Evolutionary conservation across 92 coral and sea anemone genomes (phyloP).

Genomic region (Heliopora coerulea): DNA sequence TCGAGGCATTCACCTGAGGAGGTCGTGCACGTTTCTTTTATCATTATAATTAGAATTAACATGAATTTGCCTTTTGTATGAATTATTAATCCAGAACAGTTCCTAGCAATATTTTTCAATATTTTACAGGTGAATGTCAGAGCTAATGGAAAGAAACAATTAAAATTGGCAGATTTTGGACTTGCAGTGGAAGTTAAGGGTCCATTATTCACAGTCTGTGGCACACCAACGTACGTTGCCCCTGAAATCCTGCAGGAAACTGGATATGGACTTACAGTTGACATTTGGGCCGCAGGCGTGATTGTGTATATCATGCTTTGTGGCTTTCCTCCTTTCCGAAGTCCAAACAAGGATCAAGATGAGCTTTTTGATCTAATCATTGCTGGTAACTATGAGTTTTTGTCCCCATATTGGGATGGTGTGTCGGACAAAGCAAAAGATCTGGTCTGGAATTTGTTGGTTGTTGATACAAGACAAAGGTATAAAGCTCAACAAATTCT

Average conservation of each 20-base stretch:
- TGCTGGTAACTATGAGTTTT: slow-evolving; percentile 86
- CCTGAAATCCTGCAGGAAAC: slow-evolving; percentile 95
- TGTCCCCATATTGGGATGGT: slow-evolving; percentile 94
- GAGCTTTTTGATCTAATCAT: slow-evolving; percentile 88
- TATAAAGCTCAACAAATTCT: slow-evolving; percentile 78
- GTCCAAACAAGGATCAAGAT: slow-evolving; percentile 94
- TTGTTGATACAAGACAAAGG: slow-evolving; percentile 64
- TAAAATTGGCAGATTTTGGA: slow-evolving; percentile 96
- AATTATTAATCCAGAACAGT: too few relatives aligned
- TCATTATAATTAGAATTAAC: too few relatives aligned
- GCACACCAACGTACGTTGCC: slow-evolving; percentile 97
- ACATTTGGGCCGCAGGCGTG: slow-evolving; percentile 99
- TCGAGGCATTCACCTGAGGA: too few relatives aligned
- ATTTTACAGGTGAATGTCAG: slow-evolving; percentile 69
- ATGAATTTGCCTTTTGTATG: too few relatives aligned
- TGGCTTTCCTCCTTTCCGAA: slow-evolving; percentile 99
- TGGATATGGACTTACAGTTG: slow-evolving; percentile 95
- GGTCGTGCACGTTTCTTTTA: too few relatives aligned
- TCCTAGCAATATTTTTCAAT: too few relatives aligned
- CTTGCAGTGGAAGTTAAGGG: slow-evolving; percentile 85
- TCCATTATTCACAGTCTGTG: slow-evolving; percentile 94
- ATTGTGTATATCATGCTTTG: slow-evolving; percentile 97
- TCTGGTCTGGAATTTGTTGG: slow-evolving; percentile 69
- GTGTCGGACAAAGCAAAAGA: slow-evolving; percentile 85
- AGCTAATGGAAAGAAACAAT: slow-evolving; percentile 69